Evolutionary conservation across 2,113 vertebrate genomes (phyloP), one percentile per base, ranked within the genome.

Genomic region (Agelaius phoeniceus): DNA sequence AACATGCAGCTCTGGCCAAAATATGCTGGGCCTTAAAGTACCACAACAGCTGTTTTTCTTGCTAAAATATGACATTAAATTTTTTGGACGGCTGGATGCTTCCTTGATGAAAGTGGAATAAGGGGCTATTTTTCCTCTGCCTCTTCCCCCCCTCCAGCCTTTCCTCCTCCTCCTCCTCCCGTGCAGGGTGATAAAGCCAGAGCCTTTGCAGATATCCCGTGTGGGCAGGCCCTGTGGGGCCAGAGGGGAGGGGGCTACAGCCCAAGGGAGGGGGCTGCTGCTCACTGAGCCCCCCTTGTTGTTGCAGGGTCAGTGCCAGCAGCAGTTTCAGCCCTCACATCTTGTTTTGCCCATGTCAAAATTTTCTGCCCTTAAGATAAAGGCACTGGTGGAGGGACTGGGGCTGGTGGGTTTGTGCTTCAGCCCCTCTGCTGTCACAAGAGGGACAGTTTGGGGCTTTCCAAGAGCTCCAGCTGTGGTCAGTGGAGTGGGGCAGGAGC

Each of bases 11-110:
- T 77, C 14, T 80, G 28, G 96, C 96, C 97, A 94, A 71, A 92
- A 49, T 94, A 80, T 30, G 54, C 82, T 88, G 89, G 92, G 90
- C 91, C 55, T 51, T 92, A 49, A 81, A 95, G 96, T 82, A 89
- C 88, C 91, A 61, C 71, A 54, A 57, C 95, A 93, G 96, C 97
- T 96, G 94, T 85, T 87, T 88, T 91, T 77, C 95, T 94, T 92
- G 95, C 96, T 96, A 54, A 76, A 96, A 96, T 86, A 31, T 83
- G 93, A 96, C 94, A 94, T 87, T 79, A 74, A 93, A 82, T 93
- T 90, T 96, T 96, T 93, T 67, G 94, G 97, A 89, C 1, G 57
- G 92, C 94, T 41, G 67, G 93, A 67, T 67, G 33, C 94, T 96
- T 97, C 95, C 97, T 95, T 96, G 73, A 93, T 69, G 57, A 80